phyloP scores from a whole-genome alignment of 1,140 invertebrate species.

The Drosophila pachea region DNA sequence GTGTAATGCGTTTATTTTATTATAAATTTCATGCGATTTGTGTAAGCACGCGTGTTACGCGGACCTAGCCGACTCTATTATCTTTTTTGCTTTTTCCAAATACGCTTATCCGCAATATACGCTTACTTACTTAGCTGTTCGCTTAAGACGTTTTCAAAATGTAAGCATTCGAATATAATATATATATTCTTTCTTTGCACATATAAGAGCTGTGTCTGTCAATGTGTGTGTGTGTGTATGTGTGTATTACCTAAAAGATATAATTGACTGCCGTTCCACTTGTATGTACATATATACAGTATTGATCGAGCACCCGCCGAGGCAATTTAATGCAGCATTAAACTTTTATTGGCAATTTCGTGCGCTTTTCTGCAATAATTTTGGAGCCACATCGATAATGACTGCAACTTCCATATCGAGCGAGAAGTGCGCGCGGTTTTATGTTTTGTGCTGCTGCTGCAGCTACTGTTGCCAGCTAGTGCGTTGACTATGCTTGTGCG shows the following conservation, averaged over 20 bases:
- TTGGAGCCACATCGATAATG: constrained; percentile 47
- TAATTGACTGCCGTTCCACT: constrained; percentile 63
- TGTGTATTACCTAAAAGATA: constrained; percentile 51
- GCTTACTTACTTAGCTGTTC: constrained; percentile 5
- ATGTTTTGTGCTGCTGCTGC: background rate
- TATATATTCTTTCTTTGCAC: too few species aligned
- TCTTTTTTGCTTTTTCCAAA: background rate
- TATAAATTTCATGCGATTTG: constrained; percentile 49
- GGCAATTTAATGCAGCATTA: constrained; percentile 68
- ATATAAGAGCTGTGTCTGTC: background rate
- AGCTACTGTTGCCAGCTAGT: background rate
- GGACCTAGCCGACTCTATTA: background rate
- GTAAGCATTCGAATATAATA: constrained; percentile 4
- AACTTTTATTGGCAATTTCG: constrained; percentile 64
- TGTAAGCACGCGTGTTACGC: constrained; percentile 43
- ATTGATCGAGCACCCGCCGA: constrained; percentile 57
- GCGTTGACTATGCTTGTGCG: constrained; percentile 35
- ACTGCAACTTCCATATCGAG: constrained; percentile 31
- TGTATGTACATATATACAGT: constrained; percentile 11
- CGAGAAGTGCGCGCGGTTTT: constrained; percentile 61
- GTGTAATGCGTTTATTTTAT: constrained; percentile 52
- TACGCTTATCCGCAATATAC: constrained; percentile 22
- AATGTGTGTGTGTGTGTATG: constrained; percentile 27
- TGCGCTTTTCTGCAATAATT: constrained; percentile 60
- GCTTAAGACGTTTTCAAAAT: constrained; percentile 17